phyloP scores from a whole-genome alignment of 2,797 vertebrate genomes.

The Dendrocincla fuliginosa region DNA sequence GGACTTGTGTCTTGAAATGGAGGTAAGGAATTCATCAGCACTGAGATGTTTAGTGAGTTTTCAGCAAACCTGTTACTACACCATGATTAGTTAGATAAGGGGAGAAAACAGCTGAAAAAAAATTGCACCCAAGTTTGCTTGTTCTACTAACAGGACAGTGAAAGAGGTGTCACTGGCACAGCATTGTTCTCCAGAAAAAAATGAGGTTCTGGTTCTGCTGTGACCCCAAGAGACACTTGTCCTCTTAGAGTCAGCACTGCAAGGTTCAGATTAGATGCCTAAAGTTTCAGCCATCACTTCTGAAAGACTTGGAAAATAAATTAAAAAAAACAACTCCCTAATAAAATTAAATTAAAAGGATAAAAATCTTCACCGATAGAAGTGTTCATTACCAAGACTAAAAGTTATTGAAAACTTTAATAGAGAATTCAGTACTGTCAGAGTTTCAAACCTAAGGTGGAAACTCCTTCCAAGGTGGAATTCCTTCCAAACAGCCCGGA shows the following conservation, averaged over 20 bases:
- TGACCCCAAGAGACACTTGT: background rate
- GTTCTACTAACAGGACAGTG: background rate
- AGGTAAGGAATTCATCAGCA: background rate
- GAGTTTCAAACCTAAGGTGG: too few species aligned
- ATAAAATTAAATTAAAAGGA: background rate
- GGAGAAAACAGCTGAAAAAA: background rate
- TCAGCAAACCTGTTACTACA: background rate
- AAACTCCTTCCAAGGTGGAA: too few species aligned
- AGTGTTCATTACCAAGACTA: background rate
- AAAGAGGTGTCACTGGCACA: background rate
- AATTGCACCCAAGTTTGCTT: background rate
- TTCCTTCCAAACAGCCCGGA: too few species aligned
- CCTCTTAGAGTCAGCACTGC: background rate
- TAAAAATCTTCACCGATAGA: background rate
- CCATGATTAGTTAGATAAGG: background rate
- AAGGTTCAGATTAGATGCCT: background rate
- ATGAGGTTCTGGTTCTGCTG: background rate
- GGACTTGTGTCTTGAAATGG: background rate
- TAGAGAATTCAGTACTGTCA: background rate
- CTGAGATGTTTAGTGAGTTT: background rate
- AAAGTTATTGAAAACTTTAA: background rate
- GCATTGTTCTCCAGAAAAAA: background rate
- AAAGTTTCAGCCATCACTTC: background rate
- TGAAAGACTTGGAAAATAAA: background rate
- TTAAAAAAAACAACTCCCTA: accelerated